Evolutionary conservation across 2,797 vertebrate genomes (phyloP), one percentile per base, ranked within the genome.

Genomic region (Bryconaethiops microstoma): DNA sequence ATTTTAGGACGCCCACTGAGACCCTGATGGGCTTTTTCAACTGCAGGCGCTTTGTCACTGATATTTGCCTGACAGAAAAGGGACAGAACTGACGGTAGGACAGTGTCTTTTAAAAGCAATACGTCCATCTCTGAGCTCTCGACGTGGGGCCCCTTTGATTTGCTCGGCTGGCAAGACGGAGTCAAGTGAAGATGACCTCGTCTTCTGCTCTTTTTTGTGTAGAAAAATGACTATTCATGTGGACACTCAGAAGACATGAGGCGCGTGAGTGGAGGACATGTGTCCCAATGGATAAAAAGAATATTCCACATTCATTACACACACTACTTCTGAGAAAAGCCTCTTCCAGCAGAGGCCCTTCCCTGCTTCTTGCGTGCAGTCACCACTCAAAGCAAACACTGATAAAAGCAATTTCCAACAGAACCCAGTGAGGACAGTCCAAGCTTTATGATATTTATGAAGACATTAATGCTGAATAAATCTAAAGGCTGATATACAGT

Each of bases 61-160:
- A 76, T 62, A 74, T 78, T 35, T 70, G 62, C 54, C 16, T 60
- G 80, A 78, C 65, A 50, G 71, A 42, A 76, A 35, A 59, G 80
- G 75, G 75, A 80, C 70, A 68, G 69, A 60, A 76, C 4, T n/a
- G 72, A 69, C n/a, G n/a, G 70, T 55, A 52, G 54, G 54, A 76
- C 55, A 59, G 62, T 52, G 70, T 10, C 13, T 73, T 63, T 76
- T 45, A 64, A 74, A 74, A 57, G 60, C 73, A 71, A 78, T 14
- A 16, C 35, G 74, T 54, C 77, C 76, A 79, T 79, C 25, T 64
- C 72, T n/a, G 54, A 54, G 21, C 45, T 23, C 29, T 21, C 64
- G 19, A 40, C 16, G 48, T 65, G 74, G n/a, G 39, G 7, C 17
- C 39, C 23, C 69, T 77, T 57, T 60, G 60, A 73, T 67, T 72